phyloP scores from a whole-genome alignment of 1,140 invertebrate genomes.

The Drosophila tristis region DNA sequence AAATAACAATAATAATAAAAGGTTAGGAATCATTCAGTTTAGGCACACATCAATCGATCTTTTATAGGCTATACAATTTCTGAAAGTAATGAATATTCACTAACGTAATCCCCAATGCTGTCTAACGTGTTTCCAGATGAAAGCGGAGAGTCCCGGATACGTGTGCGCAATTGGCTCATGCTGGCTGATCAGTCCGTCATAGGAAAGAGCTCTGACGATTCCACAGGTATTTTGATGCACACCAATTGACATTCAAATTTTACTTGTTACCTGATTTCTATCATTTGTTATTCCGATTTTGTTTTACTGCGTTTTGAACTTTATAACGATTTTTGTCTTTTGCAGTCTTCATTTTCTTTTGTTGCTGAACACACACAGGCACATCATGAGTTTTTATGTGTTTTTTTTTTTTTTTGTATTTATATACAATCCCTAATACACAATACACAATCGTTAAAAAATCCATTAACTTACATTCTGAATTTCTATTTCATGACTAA shows the following conservation, averaged over 20 bases:
- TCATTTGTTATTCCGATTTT: constrained; percentile 6
- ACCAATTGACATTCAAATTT: background rate
- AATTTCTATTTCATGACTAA: constrained; percentile 64
- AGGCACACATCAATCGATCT: constrained; percentile 47
- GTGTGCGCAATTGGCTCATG: constrained; percentile 83
- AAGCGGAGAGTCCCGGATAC: constrained; percentile 72
- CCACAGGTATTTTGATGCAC: constrained; percentile 62
- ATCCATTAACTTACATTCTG: constrained; percentile 55
- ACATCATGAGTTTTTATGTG: constrained; percentile 19
- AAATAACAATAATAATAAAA: constrained; percentile 25
- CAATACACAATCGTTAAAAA: constrained; percentile 6
- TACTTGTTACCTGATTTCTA: constrained; percentile 18
- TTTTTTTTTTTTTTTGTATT: constrained; percentile 15
- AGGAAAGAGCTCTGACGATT: constrained; percentile 52
- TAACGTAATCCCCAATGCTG: background rate
- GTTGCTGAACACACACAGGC: constrained; percentile 52
- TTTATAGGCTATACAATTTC: constrained; percentile 2
- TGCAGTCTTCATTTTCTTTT: constrained; percentile 69
- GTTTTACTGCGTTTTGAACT: constrained; percentile 13
- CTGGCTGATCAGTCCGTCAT: constrained; percentile 81
- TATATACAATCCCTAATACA: background rate
- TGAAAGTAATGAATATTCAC: background rate
- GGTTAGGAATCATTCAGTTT: constrained; percentile 44
- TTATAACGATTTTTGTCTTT: constrained; percentile 68
- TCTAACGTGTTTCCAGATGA: constrained; percentile 58